phyloP scores from a whole-genome alignment of 2,888 invertebrate species.

The Troides oblongomaculatus region DNA sequence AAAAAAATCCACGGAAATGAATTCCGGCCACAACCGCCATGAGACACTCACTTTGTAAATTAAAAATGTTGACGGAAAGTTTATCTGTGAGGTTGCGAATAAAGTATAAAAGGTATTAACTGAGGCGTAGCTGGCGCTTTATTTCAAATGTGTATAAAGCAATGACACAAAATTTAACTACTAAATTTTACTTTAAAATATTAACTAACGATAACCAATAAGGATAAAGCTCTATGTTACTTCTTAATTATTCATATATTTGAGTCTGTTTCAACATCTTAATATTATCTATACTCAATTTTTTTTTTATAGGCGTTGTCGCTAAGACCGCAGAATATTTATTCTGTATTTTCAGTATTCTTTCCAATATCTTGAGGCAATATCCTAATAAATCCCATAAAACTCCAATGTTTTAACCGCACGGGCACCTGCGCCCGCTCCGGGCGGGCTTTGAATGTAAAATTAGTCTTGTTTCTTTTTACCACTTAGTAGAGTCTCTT shows the following conservation, averaged over 20 bases:
- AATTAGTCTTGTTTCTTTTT: constrained; percentile 78
- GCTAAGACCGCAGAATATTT: constrained; percentile 38
- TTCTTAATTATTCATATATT: neutral
- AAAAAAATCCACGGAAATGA: constrained; percentile 69
- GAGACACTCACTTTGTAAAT: constrained; percentile 46
- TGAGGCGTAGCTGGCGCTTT: constrained; percentile 35
- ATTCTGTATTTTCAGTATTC: constrained; percentile 51
- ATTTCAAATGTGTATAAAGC: constrained; percentile 10
- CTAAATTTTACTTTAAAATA: constrained; percentile 1
- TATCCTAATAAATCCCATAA: constrained; percentile 79
- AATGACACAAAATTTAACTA: constrained; percentile 4
- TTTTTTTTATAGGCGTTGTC: constrained; percentile 13
- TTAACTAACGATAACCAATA: constrained; percentile 19
- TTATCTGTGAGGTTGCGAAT: constrained; percentile 32
- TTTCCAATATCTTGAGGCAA: constrained; percentile 67
- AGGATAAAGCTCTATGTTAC: neutral
- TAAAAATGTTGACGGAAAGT: constrained; percentile 44
- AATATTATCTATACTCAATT: constrained; percentile 19
- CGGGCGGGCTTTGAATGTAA: constrained; percentile 73
- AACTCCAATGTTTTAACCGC: constrained; percentile 77
- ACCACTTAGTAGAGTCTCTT: constrained; percentile 70
- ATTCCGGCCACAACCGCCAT: constrained; percentile 48
- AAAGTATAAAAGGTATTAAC: constrained; percentile 36
- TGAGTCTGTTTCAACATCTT: neutral
- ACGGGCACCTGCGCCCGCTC: constrained; percentile 69